Evolutionary conservation across 2,888 invertebrate species (phyloP).

Genomic region (Lasioglossum marginatum): DNA sequence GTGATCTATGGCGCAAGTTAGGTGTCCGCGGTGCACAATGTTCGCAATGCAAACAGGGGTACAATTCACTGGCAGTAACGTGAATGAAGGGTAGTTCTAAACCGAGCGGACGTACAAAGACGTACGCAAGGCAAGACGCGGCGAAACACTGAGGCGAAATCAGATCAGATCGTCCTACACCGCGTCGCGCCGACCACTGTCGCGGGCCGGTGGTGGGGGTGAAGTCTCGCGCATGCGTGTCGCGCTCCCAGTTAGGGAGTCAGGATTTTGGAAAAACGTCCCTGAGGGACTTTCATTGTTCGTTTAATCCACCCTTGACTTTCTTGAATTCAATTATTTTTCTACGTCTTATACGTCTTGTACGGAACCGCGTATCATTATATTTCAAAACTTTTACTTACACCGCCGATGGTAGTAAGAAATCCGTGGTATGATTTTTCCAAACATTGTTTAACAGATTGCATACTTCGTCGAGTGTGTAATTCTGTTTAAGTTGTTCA

Average conservation of each 20-base stretch:
- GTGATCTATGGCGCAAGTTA: not conserved
- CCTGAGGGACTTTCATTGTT: not conserved
- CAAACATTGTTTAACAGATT: not conserved
- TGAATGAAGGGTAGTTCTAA: not conserved
- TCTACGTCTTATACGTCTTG: too few species aligned
- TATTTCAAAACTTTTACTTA: too few species aligned
- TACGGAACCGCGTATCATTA: too few species aligned
- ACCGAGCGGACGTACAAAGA: not conserved
- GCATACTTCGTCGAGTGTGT: not conserved
- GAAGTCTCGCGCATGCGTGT: conserved; percentile 57
- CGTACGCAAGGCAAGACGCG: conserved; percentile 71
- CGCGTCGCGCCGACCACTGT: conserved; percentile 27
- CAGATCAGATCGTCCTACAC: conserved; percentile 54
- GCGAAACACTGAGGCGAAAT: conserved; percentile 72
- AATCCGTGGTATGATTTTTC: too few species aligned
- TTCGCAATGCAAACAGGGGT: not conserved
- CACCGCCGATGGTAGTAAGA: too few species aligned
- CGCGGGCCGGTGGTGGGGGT: not conserved
- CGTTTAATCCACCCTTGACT: not conserved
- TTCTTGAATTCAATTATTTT: conserved; percentile 13
- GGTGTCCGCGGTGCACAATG: conserved; percentile 5
- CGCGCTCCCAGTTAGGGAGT: conserved; percentile 12
- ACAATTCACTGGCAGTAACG: not conserved
- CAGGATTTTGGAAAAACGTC: conserved; percentile 36
- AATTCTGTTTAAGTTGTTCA: not conserved